Percentiles rank a stretch among this genome's conserved stretches.
Evolutionary conservation across 2,888 invertebrate species (phyloP).

Genomic region (Halocaridina rubra): DNA sequence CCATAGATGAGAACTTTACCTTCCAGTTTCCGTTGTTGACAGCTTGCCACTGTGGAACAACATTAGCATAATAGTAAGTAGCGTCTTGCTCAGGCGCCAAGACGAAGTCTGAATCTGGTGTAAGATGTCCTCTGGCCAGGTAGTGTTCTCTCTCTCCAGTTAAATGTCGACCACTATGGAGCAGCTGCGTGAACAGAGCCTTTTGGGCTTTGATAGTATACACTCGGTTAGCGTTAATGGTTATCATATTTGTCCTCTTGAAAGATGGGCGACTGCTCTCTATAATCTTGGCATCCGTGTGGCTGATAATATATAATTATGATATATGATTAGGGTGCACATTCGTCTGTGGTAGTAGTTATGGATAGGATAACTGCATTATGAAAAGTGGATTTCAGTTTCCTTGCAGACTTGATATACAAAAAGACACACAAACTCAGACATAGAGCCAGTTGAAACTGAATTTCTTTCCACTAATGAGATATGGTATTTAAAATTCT

Average conservation of each 20-base stretch:
- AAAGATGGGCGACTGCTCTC: constrained; percentile 26
- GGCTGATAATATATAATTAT: too few species aligned
- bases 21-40: constrained; percentile 67
- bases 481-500: too few species aligned
- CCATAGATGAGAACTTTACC: too few species aligned
- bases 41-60: constrained; percentile 65
- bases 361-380: too few species aligned
- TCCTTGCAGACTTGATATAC: too few species aligned
- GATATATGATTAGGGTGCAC: too few species aligned
- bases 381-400: too few species aligned
- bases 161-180: background rate
- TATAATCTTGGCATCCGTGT: constrained; percentile 13
- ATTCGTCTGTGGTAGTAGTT: too few species aligned
- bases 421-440: too few species aligned
- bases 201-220: constrained; percentile 15
- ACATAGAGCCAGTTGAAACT: too few species aligned
- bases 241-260: constrained; percentile 20
- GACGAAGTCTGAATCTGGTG: constrained; percentile 66
- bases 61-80: constrained; percentile 66
- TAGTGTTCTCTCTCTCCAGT: constrained; percentile 24
- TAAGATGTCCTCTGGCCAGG: constrained; percentile 65
- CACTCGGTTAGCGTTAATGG: background rate
- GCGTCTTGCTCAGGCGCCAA: constrained; percentile 65
- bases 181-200: background rate
- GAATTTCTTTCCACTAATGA: too few species aligned